These are phyloP conservation scores for Tiliacea aurago DNA, from an alignment of 2,888 invertebrate genomes.

Conservation along the genomic window DNA sequence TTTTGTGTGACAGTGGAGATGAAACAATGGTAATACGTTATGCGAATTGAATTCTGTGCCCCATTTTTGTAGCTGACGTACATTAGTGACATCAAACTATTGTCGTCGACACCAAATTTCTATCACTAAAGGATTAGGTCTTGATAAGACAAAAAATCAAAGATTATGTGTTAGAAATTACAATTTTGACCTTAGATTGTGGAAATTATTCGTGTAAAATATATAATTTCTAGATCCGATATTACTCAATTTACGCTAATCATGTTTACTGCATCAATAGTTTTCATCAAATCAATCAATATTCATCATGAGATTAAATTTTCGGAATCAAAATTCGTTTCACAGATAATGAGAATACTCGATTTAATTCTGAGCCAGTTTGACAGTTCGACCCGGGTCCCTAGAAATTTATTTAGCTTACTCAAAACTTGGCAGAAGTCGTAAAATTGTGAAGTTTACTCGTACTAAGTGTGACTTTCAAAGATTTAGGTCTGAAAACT, in stretches of 20 bases:
- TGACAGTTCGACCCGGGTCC: conserved; percentile 61
- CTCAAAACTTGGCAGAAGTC: conserved; percentile 63
- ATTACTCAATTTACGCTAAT: not conserved
- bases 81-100: not conserved
- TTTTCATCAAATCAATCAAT: not conserved
- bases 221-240: not conserved
- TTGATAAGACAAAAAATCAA: too few relatives aligned
- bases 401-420: conserved; percentile 63
- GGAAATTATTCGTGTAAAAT: too few relatives aligned
- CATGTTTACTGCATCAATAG: not conserved
- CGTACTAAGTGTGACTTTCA: conserved; percentile 66
- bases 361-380: conserved; percentile 59
- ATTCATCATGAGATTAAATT: not conserved
- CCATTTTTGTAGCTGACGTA: conserved; percentile 9
- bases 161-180: too few relatives aligned
- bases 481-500: conserved; percentile 63
- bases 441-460: conserved; percentile 66
- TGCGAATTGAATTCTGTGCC: conserved; percentile 55
- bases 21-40: conserved; percentile 68
- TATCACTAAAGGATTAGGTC: too few relatives aligned
- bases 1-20: conserved; percentile 78
- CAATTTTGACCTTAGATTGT: too few relatives aligned
- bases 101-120: not conserved
- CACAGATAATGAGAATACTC: conserved; percentile 39
- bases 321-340: conserved; percentile 18